Percentiles rank a stretch among this genome's conserved stretches.
Conservation (phyloP, 2,797 vertebrate species). For the Catostomus latipinnis region DNA sequence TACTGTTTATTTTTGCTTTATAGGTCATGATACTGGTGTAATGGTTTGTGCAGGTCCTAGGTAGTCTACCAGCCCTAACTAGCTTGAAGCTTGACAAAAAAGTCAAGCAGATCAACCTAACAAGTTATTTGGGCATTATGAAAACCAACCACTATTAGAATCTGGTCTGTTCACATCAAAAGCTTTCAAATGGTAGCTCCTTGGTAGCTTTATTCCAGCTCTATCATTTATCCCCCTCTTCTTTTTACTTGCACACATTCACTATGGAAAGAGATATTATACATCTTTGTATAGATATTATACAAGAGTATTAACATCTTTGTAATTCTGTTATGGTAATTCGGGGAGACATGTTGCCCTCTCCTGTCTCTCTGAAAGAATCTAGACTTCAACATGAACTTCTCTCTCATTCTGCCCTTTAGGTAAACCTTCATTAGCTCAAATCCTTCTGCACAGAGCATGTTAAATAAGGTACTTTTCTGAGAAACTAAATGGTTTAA, state of each 20-base stretch:
- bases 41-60: too few species aligned
- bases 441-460: not conserved
- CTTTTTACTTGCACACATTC: conserved; percentile 33
- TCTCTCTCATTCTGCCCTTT: conserved; percentile 12
- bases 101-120: too few species aligned
- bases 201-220: too few species aligned
- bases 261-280: conserved; percentile 28
- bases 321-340: conserved; percentile 35
- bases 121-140: too few species aligned
- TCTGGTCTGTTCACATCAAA: too few species aligned
- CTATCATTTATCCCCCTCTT: not conserved
- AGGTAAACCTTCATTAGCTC: conserved; percentile 23
- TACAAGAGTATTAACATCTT: conserved; percentile 10
- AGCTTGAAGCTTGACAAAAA: too few species aligned
- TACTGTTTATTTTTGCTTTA: too few species aligned
- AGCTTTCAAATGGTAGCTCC: too few species aligned
- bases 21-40: too few species aligned
- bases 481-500: not conserved
- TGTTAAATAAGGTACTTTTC: not conserved
- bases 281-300: too few species aligned
- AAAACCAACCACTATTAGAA: too few species aligned
- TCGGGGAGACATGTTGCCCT: conserved; percentile 9
- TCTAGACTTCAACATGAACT: conserved; percentile 17
- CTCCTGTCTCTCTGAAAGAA: not conserved
- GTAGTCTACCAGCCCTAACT: too few species aligned